Evolutionary conservation across 1,140 invertebrate species (phyloP).

Genomic region (Drosophila watanabei): DNA sequence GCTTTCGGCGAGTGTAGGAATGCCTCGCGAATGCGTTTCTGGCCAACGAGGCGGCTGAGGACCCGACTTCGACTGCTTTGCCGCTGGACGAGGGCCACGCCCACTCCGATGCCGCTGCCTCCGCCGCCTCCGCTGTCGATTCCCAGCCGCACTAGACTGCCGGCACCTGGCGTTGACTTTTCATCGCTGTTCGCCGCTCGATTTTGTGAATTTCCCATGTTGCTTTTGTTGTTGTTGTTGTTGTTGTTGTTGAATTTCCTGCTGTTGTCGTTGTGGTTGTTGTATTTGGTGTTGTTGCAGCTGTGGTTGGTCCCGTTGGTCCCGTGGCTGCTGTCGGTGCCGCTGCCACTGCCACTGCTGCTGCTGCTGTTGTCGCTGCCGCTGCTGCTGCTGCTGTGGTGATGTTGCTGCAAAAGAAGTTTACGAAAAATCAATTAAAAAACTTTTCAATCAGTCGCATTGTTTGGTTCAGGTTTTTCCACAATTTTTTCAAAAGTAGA

Average conservation of each 20-base stretch:
- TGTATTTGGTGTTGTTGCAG: conserved; percentile 17
- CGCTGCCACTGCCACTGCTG: neutral
- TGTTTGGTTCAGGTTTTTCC: conserved; percentile 63
- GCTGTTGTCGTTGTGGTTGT: conserved; percentile 23
- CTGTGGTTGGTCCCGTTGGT: conserved; percentile 8
- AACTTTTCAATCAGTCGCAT: conserved; percentile 84
- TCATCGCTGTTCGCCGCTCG: conserved; percentile 49
- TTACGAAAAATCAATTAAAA: conserved; percentile 84
- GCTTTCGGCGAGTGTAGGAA: conserved; percentile 53
- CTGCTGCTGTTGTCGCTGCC: neutral
- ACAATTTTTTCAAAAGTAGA: conserved; percentile 29
- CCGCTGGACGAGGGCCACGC: conserved; percentile 39
- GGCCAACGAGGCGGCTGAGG: conserved; percentile 67
- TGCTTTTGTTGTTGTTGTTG: conserved; percentile 7
- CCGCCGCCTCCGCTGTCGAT: neutral
- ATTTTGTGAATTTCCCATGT: conserved; percentile 70
- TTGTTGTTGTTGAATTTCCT: conserved; percentile 8
- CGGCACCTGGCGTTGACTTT: conserved; percentile 58
- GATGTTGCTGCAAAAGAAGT: conserved; percentile 59
- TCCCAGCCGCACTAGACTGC: conserved; percentile 49
- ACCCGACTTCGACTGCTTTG: conserved; percentile 58
- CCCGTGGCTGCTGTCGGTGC: neutral
- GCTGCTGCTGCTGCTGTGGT: conserved; percentile 9
- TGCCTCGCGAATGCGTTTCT: conserved; percentile 68
- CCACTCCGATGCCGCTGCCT: conserved; percentile 15